phyloP scores from a whole-genome alignment of 2,888 invertebrate species.

The Esperia sulphurella region DNA sequence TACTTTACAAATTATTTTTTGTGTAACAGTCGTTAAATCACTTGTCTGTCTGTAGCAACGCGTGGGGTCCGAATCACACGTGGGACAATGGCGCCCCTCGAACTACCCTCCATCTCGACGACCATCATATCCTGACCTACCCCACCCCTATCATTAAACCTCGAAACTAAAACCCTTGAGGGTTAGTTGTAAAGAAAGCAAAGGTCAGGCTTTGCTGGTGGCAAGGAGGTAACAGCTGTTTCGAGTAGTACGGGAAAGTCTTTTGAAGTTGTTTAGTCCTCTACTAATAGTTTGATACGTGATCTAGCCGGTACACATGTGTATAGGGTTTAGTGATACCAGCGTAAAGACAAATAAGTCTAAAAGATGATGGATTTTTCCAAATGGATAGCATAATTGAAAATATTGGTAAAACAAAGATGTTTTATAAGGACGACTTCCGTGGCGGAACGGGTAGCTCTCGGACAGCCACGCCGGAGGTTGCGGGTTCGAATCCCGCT shows the following conservation, averaged over 20 bases:
- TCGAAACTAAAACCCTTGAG: conserved; percentile 4
- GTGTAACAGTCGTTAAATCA: conserved; percentile 65
- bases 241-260: conserved; percentile 37
- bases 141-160: conserved; percentile 16
- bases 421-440: no score
- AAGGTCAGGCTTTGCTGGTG: conserved; percentile 33
- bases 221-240: conserved; percentile 52
- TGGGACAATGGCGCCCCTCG: conserved; percentile 54
- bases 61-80: conserved; percentile 68
- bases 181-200: conserved; percentile 17
- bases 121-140: conserved; percentile 27
- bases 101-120: conserved; percentile 35
- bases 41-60: conserved; percentile 51
- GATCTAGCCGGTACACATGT: conserved; percentile 33
- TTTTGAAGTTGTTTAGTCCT: conserved; percentile 58
- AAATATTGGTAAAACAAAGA: no score
- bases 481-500: no score
- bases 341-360: conserved; percentile 5
- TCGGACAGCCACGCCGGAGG: no score
- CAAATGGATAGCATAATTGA: no score
- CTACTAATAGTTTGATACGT: conserved; percentile 47
- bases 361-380: not conserved
- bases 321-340: conserved; percentile 15
- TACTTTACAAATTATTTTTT: conserved; percentile 26
- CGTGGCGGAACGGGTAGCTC: no score